phyloP scores from a whole-genome alignment of 2,888 invertebrate species.

The Drosophila gaucha region DNA sequence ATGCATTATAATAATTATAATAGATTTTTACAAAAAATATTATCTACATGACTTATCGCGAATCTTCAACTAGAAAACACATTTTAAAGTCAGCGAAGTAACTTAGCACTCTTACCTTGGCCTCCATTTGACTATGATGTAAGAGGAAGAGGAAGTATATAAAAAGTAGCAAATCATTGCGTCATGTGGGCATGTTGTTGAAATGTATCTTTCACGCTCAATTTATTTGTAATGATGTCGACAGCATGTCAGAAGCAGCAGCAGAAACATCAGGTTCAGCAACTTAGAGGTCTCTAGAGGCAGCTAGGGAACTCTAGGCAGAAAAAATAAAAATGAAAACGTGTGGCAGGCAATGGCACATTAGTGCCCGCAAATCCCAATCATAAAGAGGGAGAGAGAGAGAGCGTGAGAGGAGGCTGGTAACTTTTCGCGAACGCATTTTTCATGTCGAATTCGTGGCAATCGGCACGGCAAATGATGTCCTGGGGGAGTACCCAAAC shows the following conservation, averaged over 20 bases:
- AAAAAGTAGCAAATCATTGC: constrained; percentile 59
- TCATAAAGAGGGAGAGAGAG: constrained; percentile 57
- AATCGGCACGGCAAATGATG: constrained; percentile 70
- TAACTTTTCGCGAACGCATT: constrained; percentile 76
- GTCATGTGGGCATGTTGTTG: constrained; percentile 52
- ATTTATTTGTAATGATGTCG: constrained; percentile 79
- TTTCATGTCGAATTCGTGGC: constrained; percentile 76
- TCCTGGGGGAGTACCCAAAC: constrained; percentile 61
- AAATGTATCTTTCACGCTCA: constrained; percentile 80
- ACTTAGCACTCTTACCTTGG: background rate
- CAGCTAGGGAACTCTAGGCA: constrained; percentile 36
- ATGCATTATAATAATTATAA: background rate
- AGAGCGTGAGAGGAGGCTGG: constrained; percentile 35
- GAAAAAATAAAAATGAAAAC: constrained; percentile 14
- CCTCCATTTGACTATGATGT: background rate
- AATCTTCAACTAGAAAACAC: background rate
- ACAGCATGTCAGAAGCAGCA: constrained; percentile 56
- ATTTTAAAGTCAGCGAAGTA: constrained; percentile 44
- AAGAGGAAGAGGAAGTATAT: background rate
- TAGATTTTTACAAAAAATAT: background rate
- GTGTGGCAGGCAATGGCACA: constrained; percentile 64
- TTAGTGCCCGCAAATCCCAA: constrained; percentile 76
- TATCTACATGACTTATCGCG: background rate
- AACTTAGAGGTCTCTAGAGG: constrained; percentile 33
- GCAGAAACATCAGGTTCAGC: constrained; percentile 3